Evolutionary conservation across 2,888 invertebrate genomes (phyloP), one percentile per base, ranked within the genome.

Genomic region (Caradrina clavipalpis): DNA sequence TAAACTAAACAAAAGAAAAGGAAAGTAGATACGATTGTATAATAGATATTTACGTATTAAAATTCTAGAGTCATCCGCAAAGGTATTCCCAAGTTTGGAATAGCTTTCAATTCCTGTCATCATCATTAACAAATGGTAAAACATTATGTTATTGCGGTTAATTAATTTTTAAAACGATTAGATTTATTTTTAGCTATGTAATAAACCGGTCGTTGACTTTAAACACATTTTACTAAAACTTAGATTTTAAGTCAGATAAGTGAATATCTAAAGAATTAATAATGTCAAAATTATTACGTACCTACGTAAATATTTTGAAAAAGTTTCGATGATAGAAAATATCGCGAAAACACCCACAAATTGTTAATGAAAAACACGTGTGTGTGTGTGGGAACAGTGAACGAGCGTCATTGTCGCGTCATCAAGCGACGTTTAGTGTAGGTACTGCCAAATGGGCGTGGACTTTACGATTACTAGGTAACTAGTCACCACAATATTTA

Each of bases 361-460:
- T 17, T 22, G 13, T 54, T 60, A 58, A 70, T 47, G 49, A 68
- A 47, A 56, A 51, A 42, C 70, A 70, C 77, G 60, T 73, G 74
- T 53, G 56, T 73, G 74, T 53, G 56, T 60, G 76, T 66, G 72
- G 67, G 62, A 68, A 72, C 69, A 64, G 39, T 50, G 47, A 62
- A 42, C 47, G 54, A 67, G 54, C 78, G 73, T 80, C 81, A 80
- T 50, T 15, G 21, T 60, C 62, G 59, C 83, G 75, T 81, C 78
- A 73, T 35, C 51, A 49, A 35, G 68, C 64, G 59, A 62, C 68
- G 67, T 47, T 54, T 26, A 54, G 61, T 74, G 68, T n/a, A n/a
- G n/a, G n/a, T 55, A 69, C 69, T 80, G 83, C 69, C 78, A 78
- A 71, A 77, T 60, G 71, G 77, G 77, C 61, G 73, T 77, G 73